Percentiles rank a stretch among this genome's conserved stretches.
Evolutionary conservation across 2,113 vertebrate genomes (phyloP).

Genomic region (Desmodus rotundus): DNA sequence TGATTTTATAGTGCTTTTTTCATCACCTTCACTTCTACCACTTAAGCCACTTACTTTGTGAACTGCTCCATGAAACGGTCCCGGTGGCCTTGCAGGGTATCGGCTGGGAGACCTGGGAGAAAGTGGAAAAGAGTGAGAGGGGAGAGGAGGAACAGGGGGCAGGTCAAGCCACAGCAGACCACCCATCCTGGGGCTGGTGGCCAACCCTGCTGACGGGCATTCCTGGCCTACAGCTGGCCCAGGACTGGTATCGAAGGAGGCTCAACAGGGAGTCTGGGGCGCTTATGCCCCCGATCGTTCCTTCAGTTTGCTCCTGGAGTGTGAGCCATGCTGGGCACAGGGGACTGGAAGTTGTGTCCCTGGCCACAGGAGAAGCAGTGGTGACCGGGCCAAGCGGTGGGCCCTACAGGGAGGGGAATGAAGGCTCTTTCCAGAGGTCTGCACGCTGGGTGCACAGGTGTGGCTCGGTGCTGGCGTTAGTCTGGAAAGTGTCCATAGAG

Average conservation of each 20-base stretch:
- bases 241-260: not conserved
- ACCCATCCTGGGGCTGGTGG: not conserved
- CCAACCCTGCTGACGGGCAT: not conserved
- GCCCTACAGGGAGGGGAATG: not conserved
- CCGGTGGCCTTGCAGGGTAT: slow-evolving; percentile 96
- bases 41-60: slow-evolving; percentile 86
- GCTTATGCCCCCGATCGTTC: not conserved
- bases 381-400: not conserved
- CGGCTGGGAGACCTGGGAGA: slow-evolving; percentile 92
- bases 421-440: rapidly evolving
- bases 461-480: not conserved
- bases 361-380: not conserved
- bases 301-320: not conserved
- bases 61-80: slow-evolving; percentile 99
- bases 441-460: not conserved
- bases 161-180: not conserved
- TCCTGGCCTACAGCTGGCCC: not conserved
- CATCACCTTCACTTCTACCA: rapidly evolving
- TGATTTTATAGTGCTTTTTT: not conserved
- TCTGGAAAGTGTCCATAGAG: not conserved
- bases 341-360: not conserved
- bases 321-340: not conserved
- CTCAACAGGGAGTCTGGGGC: rapidly evolving
- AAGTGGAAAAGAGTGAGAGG: not conserved
- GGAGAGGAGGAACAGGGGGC: not conserved